Evolutionary conservation across 2,888 invertebrate species (phyloP).

Genomic region (Apeira syringaria): DNA sequence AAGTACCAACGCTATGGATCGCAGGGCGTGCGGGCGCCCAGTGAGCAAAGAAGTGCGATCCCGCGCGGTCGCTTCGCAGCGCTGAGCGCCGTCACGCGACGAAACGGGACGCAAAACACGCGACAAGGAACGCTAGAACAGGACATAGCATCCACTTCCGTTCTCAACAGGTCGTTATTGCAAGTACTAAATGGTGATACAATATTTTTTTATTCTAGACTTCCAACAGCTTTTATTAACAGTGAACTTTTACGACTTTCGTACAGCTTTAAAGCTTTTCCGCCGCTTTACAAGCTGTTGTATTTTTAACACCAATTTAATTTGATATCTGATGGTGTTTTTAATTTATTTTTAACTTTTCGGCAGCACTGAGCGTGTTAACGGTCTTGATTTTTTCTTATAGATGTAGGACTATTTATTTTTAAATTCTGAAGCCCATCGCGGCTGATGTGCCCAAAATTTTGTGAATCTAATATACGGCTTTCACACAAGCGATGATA

Average conservation of each 20-base stretch:
- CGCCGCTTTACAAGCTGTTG: constrained; percentile 37
- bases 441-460: too few species aligned
- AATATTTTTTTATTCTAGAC: constrained; percentile 64
- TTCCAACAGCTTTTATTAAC: constrained; percentile 42
- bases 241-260: constrained; percentile 59
- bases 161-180: constrained; percentile 82
- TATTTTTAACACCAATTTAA: constrained; percentile 35
- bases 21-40: constrained; percentile 62
- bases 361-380: not conserved
- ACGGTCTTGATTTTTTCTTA: too few species aligned
- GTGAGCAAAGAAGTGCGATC: constrained; percentile 68
- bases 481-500: too few species aligned
- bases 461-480: too few species aligned
- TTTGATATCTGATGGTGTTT: constrained; percentile 31
- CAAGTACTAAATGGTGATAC: constrained; percentile 76
- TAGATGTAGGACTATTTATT: too few species aligned
- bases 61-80: constrained; percentile 66
- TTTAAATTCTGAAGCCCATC: too few species aligned
- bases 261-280: constrained; percentile 39
- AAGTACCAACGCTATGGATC: constrained; percentile 70
- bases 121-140: constrained; percentile 50
- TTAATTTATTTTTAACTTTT: constrained; percentile 3
- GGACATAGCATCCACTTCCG: constrained; percentile 56
- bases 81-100: constrained; percentile 32
- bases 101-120: constrained; percentile 62